A percentile compares a stretch with the other conserved stretches of the same genome.
Evolutionary conservation across 2,888 invertebrate genomes (phyloP).

Genomic region (Gymnocheta viridis): DNA sequence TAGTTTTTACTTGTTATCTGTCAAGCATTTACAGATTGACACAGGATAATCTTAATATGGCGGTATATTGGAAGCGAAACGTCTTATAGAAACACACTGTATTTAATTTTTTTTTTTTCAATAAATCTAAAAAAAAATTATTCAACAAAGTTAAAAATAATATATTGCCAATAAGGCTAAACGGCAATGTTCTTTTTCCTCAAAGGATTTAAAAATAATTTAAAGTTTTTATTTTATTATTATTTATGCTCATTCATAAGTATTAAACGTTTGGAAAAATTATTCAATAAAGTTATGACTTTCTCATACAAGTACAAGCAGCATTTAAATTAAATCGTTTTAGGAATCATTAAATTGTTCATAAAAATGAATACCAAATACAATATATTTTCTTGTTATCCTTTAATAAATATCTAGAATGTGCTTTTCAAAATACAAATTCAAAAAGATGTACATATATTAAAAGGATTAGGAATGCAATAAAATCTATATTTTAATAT

Average conservation of each 20-base stretch:
- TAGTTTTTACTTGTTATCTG: no score
- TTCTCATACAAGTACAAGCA: neutral
- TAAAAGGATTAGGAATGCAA: constrained; percentile 31
- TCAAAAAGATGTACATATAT: no score
- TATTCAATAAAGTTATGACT: neutral
- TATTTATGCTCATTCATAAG: neutral
- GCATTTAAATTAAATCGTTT: neutral
- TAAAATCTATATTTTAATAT: constrained; percentile 35
- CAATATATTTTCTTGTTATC: neutral
- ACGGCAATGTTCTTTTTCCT: neutral
- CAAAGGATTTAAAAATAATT: neutral
- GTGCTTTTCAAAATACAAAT: neutral
- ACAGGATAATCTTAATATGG: no score
- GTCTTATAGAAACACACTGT: no score
- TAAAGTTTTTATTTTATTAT: neutral
- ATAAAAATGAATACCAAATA: neutral
- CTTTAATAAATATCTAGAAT: neutral
- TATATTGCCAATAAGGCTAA: neutral
- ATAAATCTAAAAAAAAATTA: neutral
- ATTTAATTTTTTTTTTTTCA: no score
- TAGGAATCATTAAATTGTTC: neutral
- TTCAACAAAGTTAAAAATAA: neutral
- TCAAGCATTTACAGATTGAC: no score
- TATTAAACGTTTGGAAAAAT: neutral
- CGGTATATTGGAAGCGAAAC: no score